These are phyloP conservation scores for Zaprionus ghesquierei DNA, from an alignment of 1,140 invertebrate genomes.

Conservation along the genomic window DNA sequence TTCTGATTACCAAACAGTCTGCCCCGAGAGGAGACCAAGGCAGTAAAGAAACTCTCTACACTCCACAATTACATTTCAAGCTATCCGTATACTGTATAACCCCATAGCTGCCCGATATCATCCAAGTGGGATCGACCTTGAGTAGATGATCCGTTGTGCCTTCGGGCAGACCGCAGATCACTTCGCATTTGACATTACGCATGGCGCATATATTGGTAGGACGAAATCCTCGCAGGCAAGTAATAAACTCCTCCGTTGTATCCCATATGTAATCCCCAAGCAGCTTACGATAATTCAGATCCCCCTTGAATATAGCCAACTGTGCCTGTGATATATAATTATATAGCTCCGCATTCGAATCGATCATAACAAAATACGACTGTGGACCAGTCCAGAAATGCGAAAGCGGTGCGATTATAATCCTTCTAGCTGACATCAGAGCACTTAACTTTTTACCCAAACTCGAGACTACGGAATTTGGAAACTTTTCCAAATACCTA, in stretches of 20 bases:
- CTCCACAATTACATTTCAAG: constrained; percentile 45
- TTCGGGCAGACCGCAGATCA: constrained; percentile 90
- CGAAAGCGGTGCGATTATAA: constrained; percentile 84
- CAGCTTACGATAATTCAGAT: constrained; percentile 97
- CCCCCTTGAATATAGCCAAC: constrained; percentile 96
- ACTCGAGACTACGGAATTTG: constrained; percentile 57
- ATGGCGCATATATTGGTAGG: constrained; percentile 91
- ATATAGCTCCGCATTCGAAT: constrained; percentile 88
- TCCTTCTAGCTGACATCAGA: constrained; percentile 81
- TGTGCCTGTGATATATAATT: constrained; percentile 86
- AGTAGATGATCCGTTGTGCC: constrained; percentile 86
- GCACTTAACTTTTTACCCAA: constrained; percentile 84
- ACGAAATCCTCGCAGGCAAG: constrained; percentile 90
- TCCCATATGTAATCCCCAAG: constrained; percentile 95
- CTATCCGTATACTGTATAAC: constrained; percentile 75
- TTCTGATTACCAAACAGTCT: constrained; percentile 18
- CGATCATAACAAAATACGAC: constrained; percentile 90
- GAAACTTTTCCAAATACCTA: constrained; percentile 80
- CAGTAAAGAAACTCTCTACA: too few species aligned
- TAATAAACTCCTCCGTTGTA: constrained; percentile 87
- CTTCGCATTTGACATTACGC: constrained; percentile 95
- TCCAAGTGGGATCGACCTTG: constrained; percentile 89
- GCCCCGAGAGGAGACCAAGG: neutral
- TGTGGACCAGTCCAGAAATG: constrained; percentile 95
- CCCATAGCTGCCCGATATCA: constrained; percentile 94